phyloP scores from a whole-genome alignment of 1,140 invertebrate genomes.

The Atta cephalotes region DNA sequence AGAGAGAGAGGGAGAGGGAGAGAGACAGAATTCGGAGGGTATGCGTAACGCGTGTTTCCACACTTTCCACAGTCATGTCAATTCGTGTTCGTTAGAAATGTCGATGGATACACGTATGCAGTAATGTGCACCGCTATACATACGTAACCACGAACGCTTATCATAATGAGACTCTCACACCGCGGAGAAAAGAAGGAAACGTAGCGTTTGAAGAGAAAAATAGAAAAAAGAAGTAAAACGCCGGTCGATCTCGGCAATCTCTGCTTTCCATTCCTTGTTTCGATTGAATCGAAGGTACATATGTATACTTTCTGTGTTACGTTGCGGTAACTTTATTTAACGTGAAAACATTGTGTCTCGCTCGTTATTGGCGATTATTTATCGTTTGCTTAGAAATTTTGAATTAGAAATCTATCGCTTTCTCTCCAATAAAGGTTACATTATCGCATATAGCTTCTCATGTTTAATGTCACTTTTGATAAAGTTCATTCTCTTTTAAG shows the following conservation, averaged over 20 bases:
- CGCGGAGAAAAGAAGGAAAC: not conserved
- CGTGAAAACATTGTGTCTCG: not conserved
- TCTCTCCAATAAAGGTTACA: not conserved
- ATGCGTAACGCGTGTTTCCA: not conserved
- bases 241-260: not conserved
- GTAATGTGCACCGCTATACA: not conserved
- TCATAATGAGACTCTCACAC: not conserved
- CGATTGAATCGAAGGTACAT: not conserved
- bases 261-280: not conserved
- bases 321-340: not conserved
- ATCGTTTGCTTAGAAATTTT: not conserved
- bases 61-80: not conserved
- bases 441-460: not conserved
- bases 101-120: not conserved
- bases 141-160: not conserved
- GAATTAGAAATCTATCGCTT: not conserved
- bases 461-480: not conserved
- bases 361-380: not conserved
- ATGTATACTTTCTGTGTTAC: not conserved
- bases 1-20: not conserved
- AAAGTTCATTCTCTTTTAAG: not conserved
- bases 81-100: not conserved
- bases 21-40: not conserved
- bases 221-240: not conserved
- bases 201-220: not conserved